A percentile compares a stretch with the other conserved stretches of the same genome.
Conservation (phyloP, 2,113 vertebrate species). For the Mystacornis crossleyi region DNA sequence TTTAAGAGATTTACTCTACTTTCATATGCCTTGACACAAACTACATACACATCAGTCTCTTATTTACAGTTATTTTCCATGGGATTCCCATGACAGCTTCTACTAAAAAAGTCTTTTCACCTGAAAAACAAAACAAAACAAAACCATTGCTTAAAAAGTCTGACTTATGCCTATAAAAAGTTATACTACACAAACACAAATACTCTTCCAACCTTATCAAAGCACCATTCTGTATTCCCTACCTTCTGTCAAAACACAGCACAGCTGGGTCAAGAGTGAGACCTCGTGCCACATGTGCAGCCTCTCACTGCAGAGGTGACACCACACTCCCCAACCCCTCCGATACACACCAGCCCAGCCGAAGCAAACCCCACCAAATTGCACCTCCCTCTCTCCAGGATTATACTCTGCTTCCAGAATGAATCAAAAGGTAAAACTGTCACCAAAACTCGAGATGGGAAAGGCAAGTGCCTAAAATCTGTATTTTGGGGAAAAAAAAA, state of each 20-base stretch:
- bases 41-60: background rate
- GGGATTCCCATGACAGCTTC: background rate
- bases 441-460: accelerated
- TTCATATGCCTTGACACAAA: background rate
- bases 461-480: background rate
- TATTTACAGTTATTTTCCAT: background rate
- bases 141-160: background rate
- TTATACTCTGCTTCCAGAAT: accelerated
- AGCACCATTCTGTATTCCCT: background rate
- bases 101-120: background rate
- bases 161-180: background rate
- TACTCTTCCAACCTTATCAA: background rate
- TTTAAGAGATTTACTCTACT: background rate
- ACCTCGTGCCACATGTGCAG: background rate
- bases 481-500: no score
- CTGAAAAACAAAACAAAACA: background rate
- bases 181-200: background rate
- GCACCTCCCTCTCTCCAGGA: background rate
- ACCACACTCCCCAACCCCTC: background rate
- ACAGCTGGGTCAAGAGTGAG: background rate
- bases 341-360: background rate
- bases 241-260: background rate
- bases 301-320: background rate
- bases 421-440: background rate
- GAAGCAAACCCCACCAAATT: background rate